Evolutionary conservation across 2,113 vertebrate species (phyloP).

Genomic region (Anoplopoma fimbria): DNA sequence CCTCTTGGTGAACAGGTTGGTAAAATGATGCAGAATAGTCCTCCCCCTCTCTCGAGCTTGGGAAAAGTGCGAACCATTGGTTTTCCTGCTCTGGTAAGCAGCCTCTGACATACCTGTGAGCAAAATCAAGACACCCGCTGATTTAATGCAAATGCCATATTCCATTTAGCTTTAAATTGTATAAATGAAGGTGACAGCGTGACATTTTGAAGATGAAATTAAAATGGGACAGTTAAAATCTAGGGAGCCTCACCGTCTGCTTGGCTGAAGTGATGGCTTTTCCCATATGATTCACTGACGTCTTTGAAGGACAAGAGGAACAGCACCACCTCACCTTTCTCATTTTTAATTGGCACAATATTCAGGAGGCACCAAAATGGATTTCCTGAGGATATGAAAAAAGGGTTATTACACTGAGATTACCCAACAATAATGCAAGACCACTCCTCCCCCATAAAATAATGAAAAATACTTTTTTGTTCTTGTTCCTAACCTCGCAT

Average conservation of each 20-base stretch:
- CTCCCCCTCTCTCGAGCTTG: slow-evolving; percentile 83
- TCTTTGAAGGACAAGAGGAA: slow-evolving; percentile 98
- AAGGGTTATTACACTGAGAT: neutral
- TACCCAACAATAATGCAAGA: neutral
- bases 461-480: neutral
- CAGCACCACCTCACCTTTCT: slow-evolving; percentile 95
- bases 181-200: neutral
- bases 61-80: slow-evolving; percentile 77
- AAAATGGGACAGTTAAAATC: neutral
- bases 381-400: slow-evolving; percentile 79
- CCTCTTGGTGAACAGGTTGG: slow-evolving; percentile 85
- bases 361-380: slow-evolving; percentile 95
- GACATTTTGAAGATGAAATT: neutral
- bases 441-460: neutral
- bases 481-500: neutral
- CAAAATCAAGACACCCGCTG: neutral
- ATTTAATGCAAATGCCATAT: neutral
- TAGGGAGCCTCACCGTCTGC: slow-evolving; percentile 83
- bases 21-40: slow-evolving; percentile 86
- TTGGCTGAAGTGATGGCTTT: slow-evolving; percentile 71
- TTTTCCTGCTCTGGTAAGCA: slow-evolving; percentile 82
- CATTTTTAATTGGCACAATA: slow-evolving; percentile 97
- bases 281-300: slow-evolving; percentile 87
- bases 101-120: slow-evolving; percentile 71
- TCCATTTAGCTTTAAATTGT: neutral